Percentiles rank a stretch among this genome's conserved stretches.
Evolutionary conservation across 2,888 invertebrate genomes (phyloP).

Genomic region (Anaspis maculata): DNA sequence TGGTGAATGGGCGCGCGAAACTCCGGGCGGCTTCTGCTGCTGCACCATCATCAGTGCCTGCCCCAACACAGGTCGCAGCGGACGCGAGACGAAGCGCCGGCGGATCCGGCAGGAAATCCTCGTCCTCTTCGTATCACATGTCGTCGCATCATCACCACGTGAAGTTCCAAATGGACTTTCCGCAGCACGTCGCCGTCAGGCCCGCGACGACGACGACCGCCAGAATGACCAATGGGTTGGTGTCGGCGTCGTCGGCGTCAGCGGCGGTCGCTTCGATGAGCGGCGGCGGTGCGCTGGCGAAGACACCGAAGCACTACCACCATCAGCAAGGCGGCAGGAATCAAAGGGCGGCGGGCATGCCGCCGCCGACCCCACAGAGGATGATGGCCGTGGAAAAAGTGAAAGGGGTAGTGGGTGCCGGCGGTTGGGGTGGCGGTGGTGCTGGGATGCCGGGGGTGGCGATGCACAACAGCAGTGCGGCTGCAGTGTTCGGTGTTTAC

Average conservation of each 20-base stretch:
- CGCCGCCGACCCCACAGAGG: slow-evolving; percentile 3
- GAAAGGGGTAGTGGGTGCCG: slow-evolving; percentile 30
- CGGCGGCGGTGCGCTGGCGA: not conserved
- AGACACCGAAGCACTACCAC: not conserved
- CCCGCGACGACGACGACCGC: not conserved
- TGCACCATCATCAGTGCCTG: slow-evolving; percentile 26
- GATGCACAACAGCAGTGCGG: slow-evolving; percentile 6
- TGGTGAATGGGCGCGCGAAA: slow-evolving; percentile 33
- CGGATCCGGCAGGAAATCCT: too few relatives aligned
- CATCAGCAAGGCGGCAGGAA: slow-evolving; percentile 1
- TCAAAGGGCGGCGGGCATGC: not conserved
- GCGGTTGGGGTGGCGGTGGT: slow-evolving; percentile 25
- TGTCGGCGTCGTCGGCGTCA: too few relatives aligned
- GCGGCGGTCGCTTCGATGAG: too few relatives aligned
- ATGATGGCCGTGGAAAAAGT: slow-evolving; percentile 12
- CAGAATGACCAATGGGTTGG: too few relatives aligned
- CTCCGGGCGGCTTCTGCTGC: slow-evolving; percentile 11
- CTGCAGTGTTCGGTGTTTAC: slow-evolving; percentile 37
- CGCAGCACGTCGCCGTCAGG: too few relatives aligned
- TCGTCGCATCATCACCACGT: too few relatives aligned
- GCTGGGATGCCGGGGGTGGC: slow-evolving; percentile 20
- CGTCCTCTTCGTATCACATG: too few relatives aligned
- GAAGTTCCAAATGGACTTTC: too few relatives aligned
- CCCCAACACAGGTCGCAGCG: slow-evolving; percentile 33
- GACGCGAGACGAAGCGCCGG: slow-evolving; percentile 26